Conservation (phyloP, 2,888 invertebrate genomes). For the Synergus umbraculus region DNA sequence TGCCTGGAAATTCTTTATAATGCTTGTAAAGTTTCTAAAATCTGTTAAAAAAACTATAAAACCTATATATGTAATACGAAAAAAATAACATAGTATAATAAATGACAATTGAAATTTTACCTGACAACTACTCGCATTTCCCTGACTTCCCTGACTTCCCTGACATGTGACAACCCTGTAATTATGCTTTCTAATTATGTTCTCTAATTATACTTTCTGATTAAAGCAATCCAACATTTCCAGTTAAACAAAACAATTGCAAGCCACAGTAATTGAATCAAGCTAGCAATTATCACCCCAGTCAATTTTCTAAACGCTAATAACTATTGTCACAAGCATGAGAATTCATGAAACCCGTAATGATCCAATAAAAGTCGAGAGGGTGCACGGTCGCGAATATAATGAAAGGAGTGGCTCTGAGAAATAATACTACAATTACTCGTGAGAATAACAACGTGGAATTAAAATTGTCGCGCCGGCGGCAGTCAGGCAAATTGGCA, state of each 20-base stretch:
- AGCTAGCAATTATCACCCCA: neutral
- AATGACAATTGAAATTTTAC: too few relatives aligned
- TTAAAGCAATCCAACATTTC: neutral
- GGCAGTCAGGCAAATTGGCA: conserved; percentile 45
- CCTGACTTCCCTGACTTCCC: too few relatives aligned
- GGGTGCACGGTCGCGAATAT: conserved; percentile 14
- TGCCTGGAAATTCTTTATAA: too few relatives aligned
- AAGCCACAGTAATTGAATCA: neutral
- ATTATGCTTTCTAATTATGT: neutral
- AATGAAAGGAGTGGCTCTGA: conserved; percentile 19
- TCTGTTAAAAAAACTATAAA: too few relatives aligned
- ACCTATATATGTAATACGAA: too few relatives aligned
- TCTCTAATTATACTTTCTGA: neutral
- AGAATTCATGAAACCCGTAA: conserved; percentile 9
- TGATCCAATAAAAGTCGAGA: conserved; percentile 20
- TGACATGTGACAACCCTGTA: too few relatives aligned
- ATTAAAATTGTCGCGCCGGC: conserved; percentile 52
- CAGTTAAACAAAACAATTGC: neutral
- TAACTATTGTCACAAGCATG: conserved; percentile 17
- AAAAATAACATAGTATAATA: too few relatives aligned
- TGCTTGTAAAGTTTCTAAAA: too few relatives aligned
- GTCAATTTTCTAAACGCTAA: conserved; percentile 1
- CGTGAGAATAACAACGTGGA: conserved; percentile 49
- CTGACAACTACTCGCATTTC: too few relatives aligned
- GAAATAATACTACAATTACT: conserved; percentile 56